Evolutionary conservation across 2,797 vertebrate genomes (phyloP).

Genomic region (Gadopsis marmoratus): DNA sequence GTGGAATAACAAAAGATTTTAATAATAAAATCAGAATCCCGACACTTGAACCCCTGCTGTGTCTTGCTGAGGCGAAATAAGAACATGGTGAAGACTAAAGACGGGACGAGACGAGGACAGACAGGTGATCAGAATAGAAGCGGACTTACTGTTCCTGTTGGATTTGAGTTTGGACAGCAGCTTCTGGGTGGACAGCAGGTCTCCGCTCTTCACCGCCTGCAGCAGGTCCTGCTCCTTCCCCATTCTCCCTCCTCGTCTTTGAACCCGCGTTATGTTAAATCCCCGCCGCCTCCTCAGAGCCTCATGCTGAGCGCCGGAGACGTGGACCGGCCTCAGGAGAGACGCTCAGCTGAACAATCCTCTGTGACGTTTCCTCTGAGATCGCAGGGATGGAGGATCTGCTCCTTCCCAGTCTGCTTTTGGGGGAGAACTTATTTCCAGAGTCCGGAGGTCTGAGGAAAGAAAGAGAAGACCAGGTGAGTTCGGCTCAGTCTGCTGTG

Average conservation of each 20-base stretch:
- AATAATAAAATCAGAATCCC: too few relatives aligned
- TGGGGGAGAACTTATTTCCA: too few relatives aligned
- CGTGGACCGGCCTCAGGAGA: slow-evolving; percentile 54
- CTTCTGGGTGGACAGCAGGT: slow-evolving; percentile 82
- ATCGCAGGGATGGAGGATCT: slow-evolving; percentile 13
- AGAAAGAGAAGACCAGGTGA: slow-evolving; percentile 55
- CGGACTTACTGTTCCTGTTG: slow-evolving; percentile 83
- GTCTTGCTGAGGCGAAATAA: too few relatives aligned
- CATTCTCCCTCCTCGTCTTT: slow-evolving; percentile 67
- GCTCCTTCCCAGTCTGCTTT: not conserved
- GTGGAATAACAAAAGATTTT: too few relatives aligned
- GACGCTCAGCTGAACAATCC: slow-evolving; percentile 19
- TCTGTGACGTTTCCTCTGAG: slow-evolving; percentile 3
- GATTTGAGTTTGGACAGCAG: slow-evolving; percentile 82
- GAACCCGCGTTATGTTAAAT: slow-evolving; percentile 25
- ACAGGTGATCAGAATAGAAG: not conserved
- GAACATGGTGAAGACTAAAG: too few relatives aligned
- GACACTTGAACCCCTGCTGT: too few relatives aligned
- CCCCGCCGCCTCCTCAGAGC: slow-evolving; percentile 62
- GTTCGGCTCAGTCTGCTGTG: not conserved
- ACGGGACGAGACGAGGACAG: too few relatives aligned
- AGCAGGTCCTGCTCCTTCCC: slow-evolving; percentile 88
- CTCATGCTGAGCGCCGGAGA: slow-evolving; percentile 57
- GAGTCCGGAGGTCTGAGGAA: slow-evolving; percentile 1
- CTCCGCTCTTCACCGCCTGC: slow-evolving; percentile 86